phyloP scores from a whole-genome alignment of 2,888 invertebrate genomes.

The Ethmia dodecea region DNA sequence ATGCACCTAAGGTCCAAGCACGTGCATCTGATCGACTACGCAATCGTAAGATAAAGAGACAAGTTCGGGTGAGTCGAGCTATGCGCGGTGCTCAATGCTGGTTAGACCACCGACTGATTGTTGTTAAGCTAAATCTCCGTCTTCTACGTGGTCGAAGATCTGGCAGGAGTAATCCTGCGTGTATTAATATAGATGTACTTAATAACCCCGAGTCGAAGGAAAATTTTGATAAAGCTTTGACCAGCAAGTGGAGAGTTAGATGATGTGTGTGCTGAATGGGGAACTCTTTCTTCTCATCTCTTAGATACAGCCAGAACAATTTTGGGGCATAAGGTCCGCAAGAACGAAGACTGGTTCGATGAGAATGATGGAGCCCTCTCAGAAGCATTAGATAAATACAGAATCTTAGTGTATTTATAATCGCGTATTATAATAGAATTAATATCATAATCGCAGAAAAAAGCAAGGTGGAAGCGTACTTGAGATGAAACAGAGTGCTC shows the following conservation, averaged over 20 bases:
- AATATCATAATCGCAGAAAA: neutral
- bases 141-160: neutral
- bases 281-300: neutral
- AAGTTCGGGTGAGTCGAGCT: neutral
- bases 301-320: neutral
- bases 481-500: neutral
- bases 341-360: neutral
- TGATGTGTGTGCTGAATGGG: neutral
- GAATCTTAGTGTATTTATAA: neutral
- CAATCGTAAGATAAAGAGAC: constrained; percentile 13
- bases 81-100: neutral
- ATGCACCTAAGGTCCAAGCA: constrained; percentile 23
- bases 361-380: neutral
- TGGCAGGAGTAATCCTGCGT: neutral
- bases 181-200: neutral
- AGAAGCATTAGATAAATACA: neutral
- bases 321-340: neutral
- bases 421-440: no score
- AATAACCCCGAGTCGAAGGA: neutral
- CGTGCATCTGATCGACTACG: constrained; percentile 21
- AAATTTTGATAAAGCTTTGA: neutral
- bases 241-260: neutral
- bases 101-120: neutral
- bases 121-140: neutral
- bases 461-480: neutral